A percentile compares a stretch with the other conserved stretches of the same genome.
Evolutionary conservation across 2,113 vertebrate species (phyloP).

Genomic region (Todiramphus saurophagus): DNA sequence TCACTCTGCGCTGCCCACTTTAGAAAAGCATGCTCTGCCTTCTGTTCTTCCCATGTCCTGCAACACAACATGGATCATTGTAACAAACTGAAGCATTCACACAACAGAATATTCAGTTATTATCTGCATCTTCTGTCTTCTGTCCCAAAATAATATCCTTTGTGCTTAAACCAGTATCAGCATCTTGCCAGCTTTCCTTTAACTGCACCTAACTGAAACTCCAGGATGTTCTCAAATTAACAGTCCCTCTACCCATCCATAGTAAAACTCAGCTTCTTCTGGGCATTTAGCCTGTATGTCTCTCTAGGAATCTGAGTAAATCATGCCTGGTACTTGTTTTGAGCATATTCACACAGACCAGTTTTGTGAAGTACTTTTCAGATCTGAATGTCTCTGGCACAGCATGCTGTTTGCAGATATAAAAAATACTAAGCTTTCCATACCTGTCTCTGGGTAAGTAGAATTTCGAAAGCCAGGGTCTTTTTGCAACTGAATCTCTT

Average conservation of each 20-base stretch:
- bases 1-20: slow-evolving; percentile 67
- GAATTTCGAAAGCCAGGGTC: slow-evolving; percentile 97
- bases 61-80: slow-evolving; percentile 66
- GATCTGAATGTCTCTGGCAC: neutral
- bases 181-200: neutral
- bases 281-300: neutral
- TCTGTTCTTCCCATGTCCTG: slow-evolving; percentile 96
- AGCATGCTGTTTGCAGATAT: neutral
- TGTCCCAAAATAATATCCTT: neutral
- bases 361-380: neutral
- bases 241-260: neutral
- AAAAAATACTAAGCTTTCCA: neutral
- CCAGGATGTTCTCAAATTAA: neutral
- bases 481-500: slow-evolving; percentile 96
- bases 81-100: slow-evolving; percentile 43
- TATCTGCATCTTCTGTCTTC: too few species aligned
- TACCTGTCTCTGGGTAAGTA: slow-evolving; percentile 94
- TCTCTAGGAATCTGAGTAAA: neutral
- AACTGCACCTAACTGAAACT: neutral
- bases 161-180: neutral
- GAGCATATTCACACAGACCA: neutral
- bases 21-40: slow-evolving; percentile 99
- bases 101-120: neutral
- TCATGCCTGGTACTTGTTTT: neutral
- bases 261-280: neutral